Conservation (phyloP, 2,888 invertebrate genomes). For the Plagiodera versicolora region DNA sequence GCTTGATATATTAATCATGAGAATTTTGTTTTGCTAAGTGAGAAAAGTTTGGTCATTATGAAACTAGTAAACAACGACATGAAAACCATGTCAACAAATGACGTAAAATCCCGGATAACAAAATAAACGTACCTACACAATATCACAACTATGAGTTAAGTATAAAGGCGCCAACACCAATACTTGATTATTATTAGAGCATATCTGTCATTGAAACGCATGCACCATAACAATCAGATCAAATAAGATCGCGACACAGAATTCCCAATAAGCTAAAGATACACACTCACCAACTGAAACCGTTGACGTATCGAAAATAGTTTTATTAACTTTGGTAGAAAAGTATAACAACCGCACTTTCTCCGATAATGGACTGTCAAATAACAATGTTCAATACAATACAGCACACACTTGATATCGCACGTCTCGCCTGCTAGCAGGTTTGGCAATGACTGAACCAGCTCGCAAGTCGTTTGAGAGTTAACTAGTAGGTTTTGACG, state of each 20-base stretch:
- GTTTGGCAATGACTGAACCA: constrained; percentile 26
- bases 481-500: constrained; percentile 31
- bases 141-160: constrained; percentile 21
- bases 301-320: constrained; percentile 26
- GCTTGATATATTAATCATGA: not conserved
- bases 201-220: constrained; percentile 40
- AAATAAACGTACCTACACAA: not conserved
- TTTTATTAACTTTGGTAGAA: constrained; percentile 10
- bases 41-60: not conserved
- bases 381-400: constrained; percentile 24
- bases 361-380: constrained; percentile 25
- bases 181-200: constrained; percentile 38
- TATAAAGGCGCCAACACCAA: constrained; percentile 37
- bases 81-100: not conserved
- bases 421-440: constrained; percentile 20
- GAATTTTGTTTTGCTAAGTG: too few relatives aligned
- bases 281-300: constrained; percentile 33
- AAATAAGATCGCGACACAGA: constrained; percentile 18
- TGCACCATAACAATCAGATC: constrained; percentile 27
- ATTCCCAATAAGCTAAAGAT: constrained; percentile 16
- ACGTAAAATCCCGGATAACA: not conserved
- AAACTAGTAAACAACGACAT: not conserved
- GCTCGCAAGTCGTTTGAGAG: constrained; percentile 24
- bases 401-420: constrained; percentile 26
- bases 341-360: constrained; percentile 19